Evolutionary conservation across 2,113 vertebrate genomes (phyloP), one percentile per base, ranked within the genome.

Genomic region (Epinephelus moara): DNA sequence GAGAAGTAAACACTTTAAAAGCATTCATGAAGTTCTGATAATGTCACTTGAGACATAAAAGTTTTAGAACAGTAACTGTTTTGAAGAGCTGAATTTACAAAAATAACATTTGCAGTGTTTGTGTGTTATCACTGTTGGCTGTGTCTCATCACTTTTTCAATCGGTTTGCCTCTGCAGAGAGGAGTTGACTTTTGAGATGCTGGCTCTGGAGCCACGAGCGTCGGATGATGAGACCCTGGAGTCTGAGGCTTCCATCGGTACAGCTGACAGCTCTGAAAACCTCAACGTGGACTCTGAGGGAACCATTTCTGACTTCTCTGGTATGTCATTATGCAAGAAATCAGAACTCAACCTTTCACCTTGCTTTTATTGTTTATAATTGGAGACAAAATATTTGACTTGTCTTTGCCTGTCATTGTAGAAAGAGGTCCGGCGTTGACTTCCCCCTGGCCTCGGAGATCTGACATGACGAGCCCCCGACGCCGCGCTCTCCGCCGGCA

Each of bases 171-270:
- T 71, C 88, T 82, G 12, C 88, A 99, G 98, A 89, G 98, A 99
- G 92, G 98, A 99, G 91, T 82, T 99, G 89, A 99, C 98, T 0
- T 99, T 97, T 1, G 98, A 99, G 93, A 99, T 99, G 95, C 91
- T 99, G 77, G 91, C 96, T 1, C 94, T 99, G 94, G 98, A 99
- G 93, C 98, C 98, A 0, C 96, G 98, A 0, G 98, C 97, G 12
- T 99, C 98, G 0, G 98, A 99, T 11, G 98, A 99, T 0, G 98
- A 99, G 94, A 99, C 98, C 1, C 96, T 99, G 0, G 98, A 99
- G 91, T 99, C 98, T 0, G 98, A 99, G 92, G 98, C 98, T 9
- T 99, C 98, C 40, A 97, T 99, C 0, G 98, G 98, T 61, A 99
- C 98, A 0, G 98, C 97, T 0, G 98, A 99, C 92, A 99, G 98